Conservation (phyloP, 2,888 invertebrate genomes). For the Orchestes rusci region DNA sequence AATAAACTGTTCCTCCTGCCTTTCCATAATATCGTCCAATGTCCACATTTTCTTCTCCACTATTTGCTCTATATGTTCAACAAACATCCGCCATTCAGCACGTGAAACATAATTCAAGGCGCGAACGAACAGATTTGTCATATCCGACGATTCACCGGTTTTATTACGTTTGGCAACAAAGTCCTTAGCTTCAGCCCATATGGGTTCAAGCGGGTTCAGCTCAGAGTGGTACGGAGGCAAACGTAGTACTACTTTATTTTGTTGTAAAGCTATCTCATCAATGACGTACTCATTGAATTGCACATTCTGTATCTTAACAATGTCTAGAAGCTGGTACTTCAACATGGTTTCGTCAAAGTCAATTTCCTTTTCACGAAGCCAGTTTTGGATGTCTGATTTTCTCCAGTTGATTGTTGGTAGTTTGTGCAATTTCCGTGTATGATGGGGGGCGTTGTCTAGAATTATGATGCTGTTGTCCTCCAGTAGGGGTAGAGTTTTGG, state of each 20-base stretch:
- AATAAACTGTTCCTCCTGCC: constrained; percentile 13
- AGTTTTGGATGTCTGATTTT: constrained; percentile 24
- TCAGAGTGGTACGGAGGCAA: constrained; percentile 36
- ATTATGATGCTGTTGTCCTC: constrained; percentile 22
- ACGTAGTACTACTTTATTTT: constrained; percentile 32
- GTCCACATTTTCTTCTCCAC: constrained; percentile 24
- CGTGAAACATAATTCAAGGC: constrained; percentile 15
- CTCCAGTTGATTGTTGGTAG: constrained; percentile 15
- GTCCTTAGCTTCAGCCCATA: constrained; percentile 27
- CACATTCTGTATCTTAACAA: constrained; percentile 24
- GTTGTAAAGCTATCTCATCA: constrained; percentile 31
- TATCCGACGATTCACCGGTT: too few species aligned
- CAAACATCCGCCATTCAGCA: constrained; percentile 18
- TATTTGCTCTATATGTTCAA: constrained; percentile 16
- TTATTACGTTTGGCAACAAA: too few species aligned
- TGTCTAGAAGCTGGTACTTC: constrained; percentile 26
- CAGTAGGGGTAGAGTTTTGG: constrained; percentile 16
- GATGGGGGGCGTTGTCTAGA: constrained; percentile 24
- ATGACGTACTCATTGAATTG: constrained; percentile 29
- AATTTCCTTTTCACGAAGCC: constrained; percentile 28
- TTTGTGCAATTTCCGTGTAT: constrained; percentile 19
- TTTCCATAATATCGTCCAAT: constrained; percentile 24
- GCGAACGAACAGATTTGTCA: constrained; percentile 17
- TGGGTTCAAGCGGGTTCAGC: constrained; percentile 34
- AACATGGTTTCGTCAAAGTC: constrained; percentile 25